Percentiles rank a stretch among this genome's conserved stretches.
phyloP scores from a whole-genome alignment of 2,113 vertebrate genomes.

The Genyomyrus donnyi region DNA sequence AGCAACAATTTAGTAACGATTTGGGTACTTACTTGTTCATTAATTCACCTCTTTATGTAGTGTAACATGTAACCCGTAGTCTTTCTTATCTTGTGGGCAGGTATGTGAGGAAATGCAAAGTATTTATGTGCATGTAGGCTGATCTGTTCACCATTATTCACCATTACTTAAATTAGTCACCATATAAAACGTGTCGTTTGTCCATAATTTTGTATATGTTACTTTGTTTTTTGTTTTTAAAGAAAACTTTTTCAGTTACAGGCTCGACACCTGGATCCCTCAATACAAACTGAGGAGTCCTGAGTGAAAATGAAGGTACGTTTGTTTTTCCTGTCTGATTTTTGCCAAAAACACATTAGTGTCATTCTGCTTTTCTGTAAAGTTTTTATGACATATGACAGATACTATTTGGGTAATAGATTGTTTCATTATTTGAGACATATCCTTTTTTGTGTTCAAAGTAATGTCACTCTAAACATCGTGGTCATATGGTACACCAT shows the following conservation, averaged over 20 bases:
- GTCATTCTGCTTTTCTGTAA: background rate
- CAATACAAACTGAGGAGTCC: background rate
- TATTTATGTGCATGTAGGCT: background rate
- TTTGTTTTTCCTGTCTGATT: background rate
- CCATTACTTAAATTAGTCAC: background rate
- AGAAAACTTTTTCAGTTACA: background rate
- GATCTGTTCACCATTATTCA: background rate
- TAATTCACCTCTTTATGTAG: background rate
- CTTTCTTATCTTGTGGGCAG: background rate
- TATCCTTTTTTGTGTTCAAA: background rate
- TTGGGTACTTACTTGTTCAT: background rate
- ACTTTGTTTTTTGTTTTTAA: background rate
- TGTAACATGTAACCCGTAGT: background rate
- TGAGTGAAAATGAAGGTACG: constrained; percentile 19
- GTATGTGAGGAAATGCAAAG: background rate
- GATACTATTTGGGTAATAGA: background rate
- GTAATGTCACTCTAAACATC: background rate
- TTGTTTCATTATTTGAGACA: background rate
- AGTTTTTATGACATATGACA: background rate
- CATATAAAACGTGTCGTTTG: background rate
- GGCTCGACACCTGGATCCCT: constrained; percentile 4
- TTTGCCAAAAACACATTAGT: background rate
- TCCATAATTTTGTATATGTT: background rate
- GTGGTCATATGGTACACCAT: background rate
- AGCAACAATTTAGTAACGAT: background rate